Evolutionary conservation across 2,888 invertebrate genomes (phyloP), one percentile per base, ranked within the genome.

Genomic region (Girardia tigrina): DNA sequence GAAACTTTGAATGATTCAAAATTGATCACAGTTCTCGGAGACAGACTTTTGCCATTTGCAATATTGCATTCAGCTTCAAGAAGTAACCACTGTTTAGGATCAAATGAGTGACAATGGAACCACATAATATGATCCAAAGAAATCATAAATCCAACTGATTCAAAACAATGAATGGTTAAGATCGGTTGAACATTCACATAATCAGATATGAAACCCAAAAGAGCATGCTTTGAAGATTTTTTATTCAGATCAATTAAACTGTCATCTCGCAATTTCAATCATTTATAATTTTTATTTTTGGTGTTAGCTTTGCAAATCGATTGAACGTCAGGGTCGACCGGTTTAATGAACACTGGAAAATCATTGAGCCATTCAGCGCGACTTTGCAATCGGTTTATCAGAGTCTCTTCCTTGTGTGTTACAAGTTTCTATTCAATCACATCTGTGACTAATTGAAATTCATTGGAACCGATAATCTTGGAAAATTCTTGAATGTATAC

Each of bases 21-120:
- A n/a, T n/a, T n/a, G n/a, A n/a, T n/a, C n/a, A n/a, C n/a, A n/a
- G n/a, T n/a, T n/a, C n/a, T n/a, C n/a, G n/a, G n/a, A n/a, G n/a
- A n/a, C n/a, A n/a, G n/a, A n/a, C n/a, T n/a, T n/a, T n/a, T n/a
- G n/a, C n/a, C n/a, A n/a, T n/a, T 56, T 56, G 56, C 56, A 56
- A 56, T 56, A 16, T 56, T 56, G n/a, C 56, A 56, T 56, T 56
- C 56, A 6, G 56, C 56, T 56, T 56, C 56, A 20, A 56, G 23
- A 56, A 56, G 56, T 23, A 56, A 20, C 56, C 56, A 56, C n/a
- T 56, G 56, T 56, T 56, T 56, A n/a, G 56, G 56, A 56, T 56
- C 56, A 56, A 56, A 56, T 12, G 4, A 6, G n/a, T 56, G 56
- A 56, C n/a, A 20, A 23, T 56, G 56, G n/a, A 56, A 56, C 56